phyloP scores from a whole-genome alignment of 2,888 invertebrate species.

The Omphaloscelis lunosa region DNA sequence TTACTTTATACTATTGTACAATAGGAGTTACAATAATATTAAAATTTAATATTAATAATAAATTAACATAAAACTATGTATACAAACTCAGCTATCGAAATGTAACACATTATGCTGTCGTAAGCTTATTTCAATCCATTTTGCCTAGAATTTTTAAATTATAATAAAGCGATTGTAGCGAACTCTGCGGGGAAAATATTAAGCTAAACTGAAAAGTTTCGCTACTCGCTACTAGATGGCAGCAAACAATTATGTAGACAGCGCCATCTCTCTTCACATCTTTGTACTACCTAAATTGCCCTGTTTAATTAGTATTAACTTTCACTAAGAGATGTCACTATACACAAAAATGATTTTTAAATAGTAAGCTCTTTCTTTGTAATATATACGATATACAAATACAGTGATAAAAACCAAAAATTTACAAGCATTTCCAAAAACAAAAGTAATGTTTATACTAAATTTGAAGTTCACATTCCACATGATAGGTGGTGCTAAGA shows the following conservation, averaged over 20 bases:
- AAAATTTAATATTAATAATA: background rate
- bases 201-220: background rate
- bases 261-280: slow-evolving; percentile 22
- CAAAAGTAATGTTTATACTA: no score
- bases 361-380: background rate
- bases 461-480: background rate
- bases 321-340: slow-evolving; percentile 23
- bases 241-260: fast-evolving
- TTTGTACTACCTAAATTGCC: background rate
- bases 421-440: background rate
- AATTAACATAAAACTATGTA: background rate
- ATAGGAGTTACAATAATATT: no score
- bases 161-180: slow-evolving; percentile 9
- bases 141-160: background rate
- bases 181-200: slow-evolving; percentile 33
- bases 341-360: background rate
- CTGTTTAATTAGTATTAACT: background rate
- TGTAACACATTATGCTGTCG: background rate
- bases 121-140: background rate
- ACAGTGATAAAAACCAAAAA: background rate
- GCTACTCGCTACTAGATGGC: slow-evolving; percentile 66
- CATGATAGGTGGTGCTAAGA: slow-evolving; percentile 17
- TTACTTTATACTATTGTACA: no score
- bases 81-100: background rate
- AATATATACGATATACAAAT: no score